These are phyloP conservation scores for Erebia palarica DNA, from an alignment of 2,888 invertebrate genomes.

Conservation along the genomic window DNA sequence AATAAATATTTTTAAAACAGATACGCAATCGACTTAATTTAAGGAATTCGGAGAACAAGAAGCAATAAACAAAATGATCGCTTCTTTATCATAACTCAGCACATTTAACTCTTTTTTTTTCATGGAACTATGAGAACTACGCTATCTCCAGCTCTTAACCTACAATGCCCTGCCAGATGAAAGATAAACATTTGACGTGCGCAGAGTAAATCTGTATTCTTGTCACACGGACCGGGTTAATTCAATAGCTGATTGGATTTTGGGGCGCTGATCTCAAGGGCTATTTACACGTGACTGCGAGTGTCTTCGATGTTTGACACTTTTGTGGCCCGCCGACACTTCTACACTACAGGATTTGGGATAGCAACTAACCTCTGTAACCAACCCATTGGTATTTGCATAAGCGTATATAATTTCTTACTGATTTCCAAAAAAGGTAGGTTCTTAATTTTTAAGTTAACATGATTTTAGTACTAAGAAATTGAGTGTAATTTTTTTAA, in stretches of 20 bases:
- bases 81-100: too few species aligned
- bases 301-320: conserved; percentile 32
- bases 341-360: conserved; percentile 24
- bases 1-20: too few species aligned
- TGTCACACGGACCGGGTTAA: conserved; percentile 80
- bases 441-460: too few species aligned
- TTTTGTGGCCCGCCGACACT: conserved; percentile 29
- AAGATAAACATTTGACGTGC: conserved; percentile 82
- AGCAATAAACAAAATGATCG: too few species aligned
- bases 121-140: not conserved
- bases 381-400: not conserved
- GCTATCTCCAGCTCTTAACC: conserved; percentile 53
- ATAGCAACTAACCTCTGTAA: not conserved
- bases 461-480: too few species aligned
- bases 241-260: conserved; percentile 83
- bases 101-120: too few species aligned
- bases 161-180: conserved; percentile 66
- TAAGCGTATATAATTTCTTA: not conserved
- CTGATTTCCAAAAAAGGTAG: not conserved
- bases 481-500: too few species aligned
- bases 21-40: too few species aligned
- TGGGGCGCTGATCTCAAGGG: conserved; percentile 70
- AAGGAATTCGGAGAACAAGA: too few species aligned
- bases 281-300: conserved; percentile 59
- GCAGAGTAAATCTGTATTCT: conserved; percentile 78